Base-by-base conservation (phyloP, 1,140 invertebrate species). In the Orussus abietinus region DNA sequence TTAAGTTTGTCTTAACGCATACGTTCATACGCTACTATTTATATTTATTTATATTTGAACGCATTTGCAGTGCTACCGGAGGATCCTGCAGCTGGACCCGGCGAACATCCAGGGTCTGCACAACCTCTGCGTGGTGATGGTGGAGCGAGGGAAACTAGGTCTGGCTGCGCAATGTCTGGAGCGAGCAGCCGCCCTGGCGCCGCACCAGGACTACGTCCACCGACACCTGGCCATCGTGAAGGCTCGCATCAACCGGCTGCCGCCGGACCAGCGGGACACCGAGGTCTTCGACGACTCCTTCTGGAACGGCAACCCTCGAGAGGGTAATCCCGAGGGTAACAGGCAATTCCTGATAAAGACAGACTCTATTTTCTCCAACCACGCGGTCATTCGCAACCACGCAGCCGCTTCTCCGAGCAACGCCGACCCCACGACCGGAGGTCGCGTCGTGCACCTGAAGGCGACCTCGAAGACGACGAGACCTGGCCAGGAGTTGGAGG, bases 91-190 rank as follows among this genome's bases (percentile, higher is more conserved):
- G 51, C 63, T 92, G 26, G 92, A 97, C 47, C 88, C 93, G 0
- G 82, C 84, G 38, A 95, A 98, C 65, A 88, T 95, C 35, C 93
- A 97, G 74, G 95, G 91, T 3, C 72, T 93, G 19, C 95, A 98
- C 70, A 98, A 98, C 68, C 75, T 97, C 3, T 97, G 95, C 73
- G 94, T 97, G 1, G 92, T 97, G 0, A 88, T 90, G 55, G 92
- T 97, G 9, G 93, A 97, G 65, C 79, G 88, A 10, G 92, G 91
- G 1, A 82, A 90, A 50, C 74, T 98, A 7, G 74, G 82, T 1
- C 69, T 82, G 30, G 94, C 93, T 0, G 88, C 92, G 39, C 79
- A 83, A 31, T 97, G 94, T 68, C 76, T 97, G 4, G 76, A 84
- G 17, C 78, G 83, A 28, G 90, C 90, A 1, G 84, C 87, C 25